Conservation (phyloP, 2,888 invertebrate species). For the Oscheius sp. region DNA sequence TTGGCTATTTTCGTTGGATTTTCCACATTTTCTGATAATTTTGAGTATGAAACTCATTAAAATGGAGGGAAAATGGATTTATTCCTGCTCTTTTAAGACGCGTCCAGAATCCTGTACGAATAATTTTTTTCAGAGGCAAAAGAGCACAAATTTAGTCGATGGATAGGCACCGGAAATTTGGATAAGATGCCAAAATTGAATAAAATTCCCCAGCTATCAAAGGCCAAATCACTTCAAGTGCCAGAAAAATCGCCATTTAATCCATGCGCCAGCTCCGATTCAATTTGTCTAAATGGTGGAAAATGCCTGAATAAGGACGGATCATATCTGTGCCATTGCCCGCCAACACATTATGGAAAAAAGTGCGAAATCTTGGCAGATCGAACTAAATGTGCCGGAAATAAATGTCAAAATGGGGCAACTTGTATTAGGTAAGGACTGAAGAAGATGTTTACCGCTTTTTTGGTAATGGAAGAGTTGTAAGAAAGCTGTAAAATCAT, state of each 20-base stretch:
- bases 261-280: slow-evolving; percentile 46
- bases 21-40: too few relatives aligned
- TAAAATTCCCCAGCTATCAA: slow-evolving; percentile 28
- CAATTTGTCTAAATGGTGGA: slow-evolving; percentile 47
- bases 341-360: slow-evolving; percentile 52
- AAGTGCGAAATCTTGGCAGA: slow-evolving; percentile 52
- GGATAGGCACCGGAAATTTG: slow-evolving; percentile 7
- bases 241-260: slow-evolving; percentile 38
- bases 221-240: slow-evolving; percentile 32
- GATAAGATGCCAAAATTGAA: slow-evolving; percentile 11
- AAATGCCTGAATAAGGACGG: slow-evolving; percentile 44
- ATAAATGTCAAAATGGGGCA: slow-evolving; percentile 46
- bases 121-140: slow-evolving; percentile 2
- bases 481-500: too few relatives aligned
- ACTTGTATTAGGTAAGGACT: slow-evolving; percentile 49
- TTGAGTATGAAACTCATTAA: too few relatives aligned
- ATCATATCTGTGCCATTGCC: slow-evolving; percentile 52
- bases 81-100: too few relatives aligned
- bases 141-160: background rate
- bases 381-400: slow-evolving; percentile 42
- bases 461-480: too few relatives aligned
- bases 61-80: too few relatives aligned
- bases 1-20: too few relatives aligned
- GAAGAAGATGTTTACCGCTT: too few relatives aligned
- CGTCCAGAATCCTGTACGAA: too few relatives aligned